phyloP scores from a whole-genome alignment of 1,140 invertebrate species.

The Tetramorium simillimum region DNA sequence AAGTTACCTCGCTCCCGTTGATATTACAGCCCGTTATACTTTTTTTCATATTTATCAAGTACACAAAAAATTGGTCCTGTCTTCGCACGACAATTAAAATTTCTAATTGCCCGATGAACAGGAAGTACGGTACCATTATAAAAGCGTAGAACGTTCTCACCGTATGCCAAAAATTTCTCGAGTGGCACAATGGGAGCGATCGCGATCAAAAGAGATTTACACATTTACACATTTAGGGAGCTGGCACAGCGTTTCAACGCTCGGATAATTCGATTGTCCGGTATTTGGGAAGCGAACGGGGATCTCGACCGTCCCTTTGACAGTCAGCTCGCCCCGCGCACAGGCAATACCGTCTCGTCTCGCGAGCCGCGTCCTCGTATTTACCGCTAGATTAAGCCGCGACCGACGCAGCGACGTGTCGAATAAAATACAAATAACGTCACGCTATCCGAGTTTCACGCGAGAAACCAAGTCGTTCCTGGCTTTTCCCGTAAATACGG shows the following conservation, averaged over 20 bases:
- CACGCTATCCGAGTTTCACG: constrained; percentile 34
- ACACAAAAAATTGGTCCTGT: background rate
- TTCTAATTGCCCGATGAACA: constrained; percentile 24
- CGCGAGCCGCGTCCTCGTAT: background rate
- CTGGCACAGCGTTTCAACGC: background rate
- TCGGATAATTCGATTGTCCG: constrained; percentile 20
- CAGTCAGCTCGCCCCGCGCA: background rate
- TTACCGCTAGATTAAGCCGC: background rate
- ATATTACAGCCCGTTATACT: background rate
- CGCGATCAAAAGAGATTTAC: background rate
- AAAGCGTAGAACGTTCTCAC: background rate
- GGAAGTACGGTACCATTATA: background rate
- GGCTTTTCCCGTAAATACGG: constrained; percentile 60
- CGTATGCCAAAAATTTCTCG: background rate
- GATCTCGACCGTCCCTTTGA: background rate
- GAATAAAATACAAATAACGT: constrained; percentile 58
- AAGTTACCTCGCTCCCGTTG: background rate
- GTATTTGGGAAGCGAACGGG: constrained; percentile 8
- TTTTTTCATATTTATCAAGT: background rate
- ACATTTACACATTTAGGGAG: background rate
- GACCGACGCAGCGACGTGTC: background rate
- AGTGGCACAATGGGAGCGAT: background rate
- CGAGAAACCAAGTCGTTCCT: constrained; percentile 22
- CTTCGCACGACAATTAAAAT: constrained; percentile 41
- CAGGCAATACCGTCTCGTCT: background rate